phyloP scores from a whole-genome alignment of 2,888 invertebrate species.

The Helobdella robusta region DNA sequence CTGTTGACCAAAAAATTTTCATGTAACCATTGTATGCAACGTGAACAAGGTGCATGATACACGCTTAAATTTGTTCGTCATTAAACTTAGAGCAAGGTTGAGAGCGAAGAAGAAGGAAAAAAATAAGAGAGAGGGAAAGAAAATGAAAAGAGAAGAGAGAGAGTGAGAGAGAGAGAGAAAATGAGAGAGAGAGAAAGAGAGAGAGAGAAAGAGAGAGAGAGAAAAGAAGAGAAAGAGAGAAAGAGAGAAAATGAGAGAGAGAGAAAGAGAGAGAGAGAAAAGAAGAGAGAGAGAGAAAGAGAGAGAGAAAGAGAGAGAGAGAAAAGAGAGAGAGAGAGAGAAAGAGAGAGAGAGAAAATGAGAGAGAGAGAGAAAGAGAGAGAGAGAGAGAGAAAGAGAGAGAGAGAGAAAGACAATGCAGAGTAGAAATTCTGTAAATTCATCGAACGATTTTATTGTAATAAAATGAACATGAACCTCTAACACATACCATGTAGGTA shows the following conservation, averaged over 20 bases:
- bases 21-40: too few species aligned
- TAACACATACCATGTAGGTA: too few species aligned
- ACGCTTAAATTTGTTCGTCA: too few species aligned
- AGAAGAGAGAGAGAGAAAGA: constrained; percentile 3
- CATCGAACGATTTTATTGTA: too few species aligned
- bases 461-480: too few species aligned
- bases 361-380: neutral
- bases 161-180: constrained; percentile 3
- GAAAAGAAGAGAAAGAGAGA: neutral
- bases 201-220: neutral
- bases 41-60: too few species aligned
- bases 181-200: constrained; percentile 1
- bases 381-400: constrained; percentile 1
- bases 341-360: constrained; percentile 2
- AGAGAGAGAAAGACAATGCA: neutral
- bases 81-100: too few species aligned
- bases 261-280: neutral
- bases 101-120: too few species aligned
- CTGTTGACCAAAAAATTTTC: too few species aligned
- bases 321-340: neutral
- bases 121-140: too few species aligned
- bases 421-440: neutral
- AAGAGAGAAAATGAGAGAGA: neutral
- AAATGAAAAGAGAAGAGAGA: too few species aligned
- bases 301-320: neutral